phyloP scores from a whole-genome alignment of 2,888 invertebrate genomes.

The Laspeyria flexula region DNA sequence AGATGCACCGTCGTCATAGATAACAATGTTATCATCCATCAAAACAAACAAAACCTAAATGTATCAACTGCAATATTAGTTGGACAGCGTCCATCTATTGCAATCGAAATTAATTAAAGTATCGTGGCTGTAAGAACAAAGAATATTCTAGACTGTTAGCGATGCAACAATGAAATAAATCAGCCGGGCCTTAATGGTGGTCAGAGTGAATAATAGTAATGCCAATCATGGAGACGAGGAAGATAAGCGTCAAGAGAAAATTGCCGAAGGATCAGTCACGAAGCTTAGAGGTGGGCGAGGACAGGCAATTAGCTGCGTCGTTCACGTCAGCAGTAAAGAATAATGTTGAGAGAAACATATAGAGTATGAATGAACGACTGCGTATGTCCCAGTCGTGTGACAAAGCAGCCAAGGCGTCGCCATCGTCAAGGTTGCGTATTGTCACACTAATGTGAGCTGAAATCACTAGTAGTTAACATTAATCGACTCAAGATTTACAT shows the following conservation, averaged over 20 bases:
- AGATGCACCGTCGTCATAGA: constrained; percentile 22
- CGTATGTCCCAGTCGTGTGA: constrained; percentile 53
- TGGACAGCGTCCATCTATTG: constrained; percentile 37
- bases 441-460: constrained; percentile 43
- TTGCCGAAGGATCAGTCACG: constrained; percentile 56
- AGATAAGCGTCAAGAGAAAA: constrained; percentile 61
- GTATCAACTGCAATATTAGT: constrained; percentile 29
- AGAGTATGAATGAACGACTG: constrained; percentile 59
- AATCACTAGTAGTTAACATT: constrained; percentile 26
- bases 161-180: constrained; percentile 41
- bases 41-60: constrained; percentile 24
- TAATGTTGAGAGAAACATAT: constrained; percentile 59
- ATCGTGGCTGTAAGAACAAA: constrained; percentile 43
- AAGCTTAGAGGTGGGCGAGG: constrained; percentile 64
- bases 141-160: constrained; percentile 34
- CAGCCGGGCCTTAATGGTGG: constrained; percentile 28
- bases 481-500: constrained; percentile 12
- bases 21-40: constrained; percentile 34
- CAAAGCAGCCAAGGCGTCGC: constrained; percentile 62
- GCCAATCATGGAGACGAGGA: constrained; percentile 58
- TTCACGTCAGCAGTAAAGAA: constrained; percentile 68
- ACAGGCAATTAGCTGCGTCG: constrained; percentile 65
- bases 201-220: constrained; percentile 55
- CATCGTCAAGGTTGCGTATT: constrained; percentile 57
- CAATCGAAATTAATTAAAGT: constrained; percentile 41